These are phyloP conservation scores for Glaucomys volans DNA, from an alignment of 2,113 vertebrate genomes.

Conservation along the genomic window DNA sequence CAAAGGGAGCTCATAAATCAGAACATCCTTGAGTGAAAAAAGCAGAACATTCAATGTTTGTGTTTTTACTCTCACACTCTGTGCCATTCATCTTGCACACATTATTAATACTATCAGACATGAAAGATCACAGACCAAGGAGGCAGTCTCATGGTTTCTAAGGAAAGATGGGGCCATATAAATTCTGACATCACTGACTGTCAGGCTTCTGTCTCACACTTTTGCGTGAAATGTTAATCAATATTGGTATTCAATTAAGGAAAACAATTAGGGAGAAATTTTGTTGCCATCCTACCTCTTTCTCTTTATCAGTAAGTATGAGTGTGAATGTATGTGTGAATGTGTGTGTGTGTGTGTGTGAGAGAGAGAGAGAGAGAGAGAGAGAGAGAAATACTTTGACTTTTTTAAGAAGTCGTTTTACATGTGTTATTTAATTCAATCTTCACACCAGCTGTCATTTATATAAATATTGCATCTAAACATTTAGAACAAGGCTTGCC, in stretches of 20 bases:
- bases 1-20: slow-evolving; percentile 50
- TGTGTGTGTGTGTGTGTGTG: neutral
- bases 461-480: neutral
- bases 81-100: slow-evolving; percentile 28
- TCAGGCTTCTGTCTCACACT: neutral
- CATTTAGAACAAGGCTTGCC: neutral
- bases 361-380: no score
- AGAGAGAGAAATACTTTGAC: neutral
- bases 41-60: slow-evolving; percentile 11
- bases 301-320: neutral
- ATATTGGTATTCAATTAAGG: neutral
- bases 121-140: slow-evolving; percentile 53
- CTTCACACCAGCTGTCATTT: neutral
- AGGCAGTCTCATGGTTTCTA: neutral
- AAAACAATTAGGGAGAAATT: neutral
- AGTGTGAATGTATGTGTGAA: neutral
- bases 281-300: neutral
- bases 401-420: neutral
- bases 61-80: neutral
- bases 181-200: neutral
- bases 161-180: slow-evolving; percentile 14
- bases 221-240: neutral
- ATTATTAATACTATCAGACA: slow-evolving; percentile 39
- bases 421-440: neutral
- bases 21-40: slow-evolving; percentile 33